Conservation (phyloP, 2,888 invertebrate species). For the Melitaea athalia region DNA sequence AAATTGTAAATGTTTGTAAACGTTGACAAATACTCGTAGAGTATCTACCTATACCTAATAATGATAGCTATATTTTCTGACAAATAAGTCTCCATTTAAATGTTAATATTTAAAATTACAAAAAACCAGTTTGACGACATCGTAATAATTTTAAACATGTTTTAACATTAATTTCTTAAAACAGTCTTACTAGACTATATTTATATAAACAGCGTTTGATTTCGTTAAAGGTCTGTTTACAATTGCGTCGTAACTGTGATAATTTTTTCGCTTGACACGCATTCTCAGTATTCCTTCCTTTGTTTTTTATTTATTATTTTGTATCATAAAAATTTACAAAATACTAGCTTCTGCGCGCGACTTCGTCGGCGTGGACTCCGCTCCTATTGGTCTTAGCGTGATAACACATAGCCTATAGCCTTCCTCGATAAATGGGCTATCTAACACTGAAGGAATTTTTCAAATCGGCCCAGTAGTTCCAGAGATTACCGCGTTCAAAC, state of each 20-base stretch:
- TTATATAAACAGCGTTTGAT: conserved; percentile 1
- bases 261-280: conserved; percentile 1
- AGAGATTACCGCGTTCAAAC: too few relatives aligned
- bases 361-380: too few relatives aligned
- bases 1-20: neutral
- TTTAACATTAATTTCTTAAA: conserved; percentile 10
- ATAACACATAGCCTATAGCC: too few relatives aligned
- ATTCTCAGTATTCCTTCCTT: neutral
- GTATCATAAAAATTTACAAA: neutral
- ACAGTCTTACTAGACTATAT: neutral
- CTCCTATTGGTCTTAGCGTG: too few relatives aligned
- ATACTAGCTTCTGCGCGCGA: too few relatives aligned
- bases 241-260: conserved; percentile 1
- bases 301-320: neutral
- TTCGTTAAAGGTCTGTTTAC: conserved; percentile 4
- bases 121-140: conserved; percentile 16
- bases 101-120: conserved; percentile 8
- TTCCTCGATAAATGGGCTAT: too few relatives aligned
- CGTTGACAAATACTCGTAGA: neutral
- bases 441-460: too few relatives aligned
- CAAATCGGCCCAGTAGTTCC: too few relatives aligned
- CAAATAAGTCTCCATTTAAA: neutral
- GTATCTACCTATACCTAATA: neutral
- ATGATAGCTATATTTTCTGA: neutral
- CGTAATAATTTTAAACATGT: conserved; percentile 7